These are phyloP conservation scores for Pammene fasciana DNA, from an alignment of 2,888 invertebrate genomes.

Conservation along the genomic window DNA sequence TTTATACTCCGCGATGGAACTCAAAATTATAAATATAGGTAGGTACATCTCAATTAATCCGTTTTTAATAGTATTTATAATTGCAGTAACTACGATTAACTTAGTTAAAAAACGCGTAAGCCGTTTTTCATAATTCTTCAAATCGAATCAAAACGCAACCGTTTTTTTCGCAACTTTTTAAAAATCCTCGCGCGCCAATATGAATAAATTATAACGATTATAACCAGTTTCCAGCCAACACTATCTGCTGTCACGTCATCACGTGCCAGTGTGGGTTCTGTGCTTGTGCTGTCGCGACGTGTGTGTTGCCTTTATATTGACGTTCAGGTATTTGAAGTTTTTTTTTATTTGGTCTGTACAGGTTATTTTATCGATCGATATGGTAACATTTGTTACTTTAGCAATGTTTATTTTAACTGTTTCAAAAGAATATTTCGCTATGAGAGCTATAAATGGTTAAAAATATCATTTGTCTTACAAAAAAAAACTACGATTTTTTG, in stretches of 20 bases:
- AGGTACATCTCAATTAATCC: too few species aligned
- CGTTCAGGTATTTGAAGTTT: slow-evolving; percentile 43
- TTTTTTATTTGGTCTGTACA: slow-evolving; percentile 35
- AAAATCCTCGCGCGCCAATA: slow-evolving; percentile 71
- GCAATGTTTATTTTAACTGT: too few species aligned
- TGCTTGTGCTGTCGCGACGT: slow-evolving; percentile 71
- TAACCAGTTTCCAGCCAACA: slow-evolving; percentile 48
- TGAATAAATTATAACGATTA: slow-evolving; percentile 43
- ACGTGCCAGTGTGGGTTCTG: slow-evolving; percentile 66
- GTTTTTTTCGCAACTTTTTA: slow-evolving; percentile 68
- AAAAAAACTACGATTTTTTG: too few species aligned
- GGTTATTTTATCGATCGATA: too few species aligned
- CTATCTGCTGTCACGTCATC: slow-evolving; percentile 44
- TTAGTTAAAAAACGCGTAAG: neutral
- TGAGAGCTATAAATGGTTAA: too few species aligned
- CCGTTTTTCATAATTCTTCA: neutral
- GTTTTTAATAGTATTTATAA: too few species aligned
- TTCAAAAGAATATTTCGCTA: too few species aligned
- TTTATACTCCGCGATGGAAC: too few species aligned
- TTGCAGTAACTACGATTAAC: too few species aligned
- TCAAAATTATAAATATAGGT: too few species aligned
- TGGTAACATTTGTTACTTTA: neutral
- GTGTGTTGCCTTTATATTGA: slow-evolving; percentile 46
- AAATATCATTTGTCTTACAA: too few species aligned
- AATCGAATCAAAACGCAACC: slow-evolving; percentile 54